Base-by-base conservation (phyloP, 2,888 invertebrate species). In the Chesias legatella region DNA sequence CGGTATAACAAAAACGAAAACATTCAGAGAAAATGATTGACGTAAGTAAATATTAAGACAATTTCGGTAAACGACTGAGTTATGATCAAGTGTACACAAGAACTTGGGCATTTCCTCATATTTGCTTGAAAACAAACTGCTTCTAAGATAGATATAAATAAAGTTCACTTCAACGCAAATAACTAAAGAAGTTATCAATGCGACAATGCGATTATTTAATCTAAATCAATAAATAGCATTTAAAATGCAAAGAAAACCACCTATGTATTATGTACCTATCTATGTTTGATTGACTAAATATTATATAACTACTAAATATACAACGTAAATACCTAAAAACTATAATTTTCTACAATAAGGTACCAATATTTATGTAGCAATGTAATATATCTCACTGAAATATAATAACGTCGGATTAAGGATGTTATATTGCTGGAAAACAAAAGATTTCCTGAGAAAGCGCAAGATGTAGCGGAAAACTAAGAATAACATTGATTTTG, bases 31-130 rank as follows among this genome's bases (percentile, higher is more conserved):
- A 45, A 39, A 39, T 36, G 32, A 32, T 44, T 34, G 35, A 29
- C 40, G 45, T 45, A 25, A 20, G 40, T 45, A 45, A 40, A 45
- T 41, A 41, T 45, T 45, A 36, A 45, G 33, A 45, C 45, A 33
- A 10, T 38, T 25, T 31, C 30, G 31, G 34, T 34, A 38, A 45
- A 20, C 27, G 23, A 40, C 26, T 29, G 31, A 36, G 33, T 20
- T 31, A 30, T 21, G 22, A 6, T 21, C 21, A 24, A 30, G 7
- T 17, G 13, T 17, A 17, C 5, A 42, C 26, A 22, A 27, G 13
- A 24, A 24, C 2, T 7, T 11, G 11, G 29, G n/a, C 25, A 30
- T 34, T 43, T 26, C 10, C 30, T 42, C 26, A 27, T 23, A 11
- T n/a, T 21, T 29, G 10, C 24, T 24, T 7, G 25, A 25, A 31